These are phyloP conservation scores for Mesochorus sp. DNA, from an alignment of 2,888 invertebrate genomes.

Conservation along the genomic window DNA sequence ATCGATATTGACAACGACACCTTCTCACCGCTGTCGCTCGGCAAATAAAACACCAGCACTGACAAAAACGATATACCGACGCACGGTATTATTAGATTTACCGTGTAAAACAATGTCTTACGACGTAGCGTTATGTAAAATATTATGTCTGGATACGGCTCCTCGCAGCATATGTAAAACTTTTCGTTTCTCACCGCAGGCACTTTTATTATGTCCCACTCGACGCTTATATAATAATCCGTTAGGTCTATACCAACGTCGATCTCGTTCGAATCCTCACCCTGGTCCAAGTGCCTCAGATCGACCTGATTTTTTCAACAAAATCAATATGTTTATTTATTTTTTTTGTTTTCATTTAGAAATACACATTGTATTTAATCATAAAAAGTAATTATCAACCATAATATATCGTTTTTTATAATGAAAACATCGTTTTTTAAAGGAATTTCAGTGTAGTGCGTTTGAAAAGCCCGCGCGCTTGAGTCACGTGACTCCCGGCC, in stretches of 20 bases:
- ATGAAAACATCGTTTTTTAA: no score
- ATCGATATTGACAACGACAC: constrained; percentile 98
- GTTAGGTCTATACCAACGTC: constrained; percentile 95
- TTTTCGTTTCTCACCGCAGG: constrained; percentile 95
- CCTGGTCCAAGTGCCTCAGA: constrained; percentile 93
- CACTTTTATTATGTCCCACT: constrained; percentile 98
- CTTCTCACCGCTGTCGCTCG: constrained; percentile 98
- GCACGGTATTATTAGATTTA: constrained; percentile 98
- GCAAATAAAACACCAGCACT: constrained; percentile 98
- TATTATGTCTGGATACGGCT: constrained; percentile 98
- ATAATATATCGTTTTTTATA: no score
- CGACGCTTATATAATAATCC: constrained; percentile 97
- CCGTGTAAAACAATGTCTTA: constrained; percentile 98
- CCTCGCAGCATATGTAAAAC: constrained; percentile 98
- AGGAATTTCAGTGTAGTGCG: no score
- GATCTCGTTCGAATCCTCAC: constrained; percentile 93
- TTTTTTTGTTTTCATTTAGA: not conserved
- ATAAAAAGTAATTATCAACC: no score
- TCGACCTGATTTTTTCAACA: constrained; percentile 91
- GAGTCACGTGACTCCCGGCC: no score
- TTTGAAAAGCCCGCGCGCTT: no score
- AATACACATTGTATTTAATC: no score
- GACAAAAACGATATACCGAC: constrained; percentile 98
- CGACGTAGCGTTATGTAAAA: constrained; percentile 97
- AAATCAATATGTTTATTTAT: not conserved